phyloP scores from a whole-genome alignment of 2,797 vertebrate species.

The Mionectes olivaceus region DNA sequence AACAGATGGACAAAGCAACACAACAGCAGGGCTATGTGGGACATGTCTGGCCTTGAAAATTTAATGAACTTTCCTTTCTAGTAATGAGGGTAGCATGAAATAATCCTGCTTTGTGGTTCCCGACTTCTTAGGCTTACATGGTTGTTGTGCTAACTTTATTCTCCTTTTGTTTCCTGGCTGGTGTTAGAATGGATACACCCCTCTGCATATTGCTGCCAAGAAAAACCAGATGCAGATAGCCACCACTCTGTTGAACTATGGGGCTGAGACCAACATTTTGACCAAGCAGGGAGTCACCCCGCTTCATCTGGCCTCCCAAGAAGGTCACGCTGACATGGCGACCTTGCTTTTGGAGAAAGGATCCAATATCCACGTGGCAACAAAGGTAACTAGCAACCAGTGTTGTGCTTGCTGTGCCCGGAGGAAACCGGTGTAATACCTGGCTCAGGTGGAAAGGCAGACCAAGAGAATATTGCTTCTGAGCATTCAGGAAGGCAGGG shows the following conservation, averaged over 20 bases:
- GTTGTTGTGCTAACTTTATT: not conserved
- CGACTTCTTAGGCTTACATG: not conserved
- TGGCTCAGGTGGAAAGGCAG: not conserved
- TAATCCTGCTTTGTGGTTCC: not conserved
- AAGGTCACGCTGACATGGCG: conserved; percentile 91
- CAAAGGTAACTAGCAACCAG: conserved; percentile 84
- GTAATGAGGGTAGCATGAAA: not conserved
- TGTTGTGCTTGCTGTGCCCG: not conserved
- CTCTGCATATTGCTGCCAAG: conserved; percentile 97
- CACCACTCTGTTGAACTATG: conserved; percentile 88
- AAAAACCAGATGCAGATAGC: conserved; percentile 99
- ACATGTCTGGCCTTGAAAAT: not conserved
- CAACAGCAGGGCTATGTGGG: not conserved
- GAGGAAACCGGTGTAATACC: not conserved
- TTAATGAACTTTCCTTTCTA: not conserved
- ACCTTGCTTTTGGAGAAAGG: conserved; percentile 89
- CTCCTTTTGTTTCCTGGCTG: not conserved
- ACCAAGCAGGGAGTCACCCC: conserved; percentile 96
- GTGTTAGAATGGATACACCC: conserved; percentile 94
- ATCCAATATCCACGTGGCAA: conserved; percentile 86
- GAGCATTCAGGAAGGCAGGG: not conserved
- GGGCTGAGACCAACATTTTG: conserved; percentile 90
- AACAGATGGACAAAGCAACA: not conserved
- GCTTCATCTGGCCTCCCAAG: conserved; percentile 93
- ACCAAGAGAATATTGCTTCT: not conserved